phyloP scores from a whole-genome alignment of 2,888 invertebrate species.

The Drosophila aldrichi region DNA sequence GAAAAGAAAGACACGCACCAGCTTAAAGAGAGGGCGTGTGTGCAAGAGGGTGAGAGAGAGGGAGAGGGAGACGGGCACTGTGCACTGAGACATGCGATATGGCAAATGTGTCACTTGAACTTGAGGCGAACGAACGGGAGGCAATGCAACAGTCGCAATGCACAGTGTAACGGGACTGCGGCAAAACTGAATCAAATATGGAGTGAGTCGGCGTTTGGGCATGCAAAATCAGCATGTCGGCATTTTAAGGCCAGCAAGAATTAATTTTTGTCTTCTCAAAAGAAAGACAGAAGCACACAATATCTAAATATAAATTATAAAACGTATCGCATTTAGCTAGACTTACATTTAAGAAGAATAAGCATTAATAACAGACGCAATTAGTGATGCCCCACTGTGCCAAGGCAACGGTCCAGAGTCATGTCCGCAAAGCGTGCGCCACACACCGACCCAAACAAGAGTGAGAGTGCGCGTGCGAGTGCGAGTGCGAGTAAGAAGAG shows the following conservation, averaged over 20 bases:
- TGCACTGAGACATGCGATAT: slow-evolving; percentile 71
- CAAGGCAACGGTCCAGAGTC: slow-evolving; percentile 36
- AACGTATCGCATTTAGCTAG: no score
- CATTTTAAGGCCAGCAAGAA: no score
- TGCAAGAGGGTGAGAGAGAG: neutral
- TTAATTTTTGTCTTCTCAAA: no score
- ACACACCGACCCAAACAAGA: slow-evolving; percentile 18
- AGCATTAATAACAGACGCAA: neutral
- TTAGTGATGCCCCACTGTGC: slow-evolving; percentile 33
- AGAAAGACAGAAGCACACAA: no score
- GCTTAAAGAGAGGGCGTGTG: neutral
- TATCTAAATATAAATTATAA: no score
- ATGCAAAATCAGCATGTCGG: no score
- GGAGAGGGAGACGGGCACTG: slow-evolving; percentile 16
- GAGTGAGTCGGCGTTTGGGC: neutral
- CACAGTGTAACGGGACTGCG: slow-evolving; percentile 45
- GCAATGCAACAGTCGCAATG: slow-evolving; percentile 21
- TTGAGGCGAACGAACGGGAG: slow-evolving; percentile 52
- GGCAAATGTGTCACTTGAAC: slow-evolving; percentile 75
- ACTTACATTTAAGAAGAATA: no score
- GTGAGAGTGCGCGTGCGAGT: slow-evolving; percentile 41
- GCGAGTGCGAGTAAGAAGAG: slow-evolving; percentile 31
- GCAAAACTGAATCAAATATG: neutral
- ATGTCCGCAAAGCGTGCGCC: slow-evolving; percentile 34
- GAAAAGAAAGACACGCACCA: slow-evolving; percentile 32